A percentile compares a stretch with the other conserved stretches of the same genome.
Evolutionary conservation across 2,888 invertebrate genomes (phyloP).

Genomic region (Rhingia rostrata): DNA sequence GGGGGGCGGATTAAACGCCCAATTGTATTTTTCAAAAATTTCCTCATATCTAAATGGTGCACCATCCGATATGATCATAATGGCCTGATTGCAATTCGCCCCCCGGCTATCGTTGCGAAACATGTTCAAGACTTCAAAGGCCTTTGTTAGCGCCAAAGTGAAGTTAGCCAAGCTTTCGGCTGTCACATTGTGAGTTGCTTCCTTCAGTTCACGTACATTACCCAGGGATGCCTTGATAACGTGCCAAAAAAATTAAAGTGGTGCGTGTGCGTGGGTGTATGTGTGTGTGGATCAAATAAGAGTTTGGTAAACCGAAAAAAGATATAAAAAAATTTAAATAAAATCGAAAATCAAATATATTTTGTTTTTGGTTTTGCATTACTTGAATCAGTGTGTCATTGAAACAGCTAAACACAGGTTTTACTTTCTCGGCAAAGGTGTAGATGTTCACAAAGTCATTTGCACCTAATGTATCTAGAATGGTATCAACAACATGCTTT

Average conservation of each 20-base stretch:
- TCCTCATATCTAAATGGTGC: constrained; percentile 97
- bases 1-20: constrained; percentile 90
- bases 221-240: constrained; percentile 89
- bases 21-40: constrained; percentile 95
- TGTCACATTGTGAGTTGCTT: constrained; percentile 89
- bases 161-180: constrained; percentile 97
- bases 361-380: constrained; percentile 63
- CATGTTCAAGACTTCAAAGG: constrained; percentile 92
- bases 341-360: constrained; percentile 29
- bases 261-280: constrained; percentile 5
- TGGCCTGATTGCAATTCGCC: constrained; percentile 94
- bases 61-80: constrained; percentile 99
- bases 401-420: constrained; percentile 94
- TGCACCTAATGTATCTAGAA: constrained; percentile 97
- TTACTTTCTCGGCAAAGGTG: constrained; percentile 92
- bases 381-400: constrained; percentile 95
- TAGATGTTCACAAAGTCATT: constrained; percentile 99
- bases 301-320: constrained; percentile 8
- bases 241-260: constrained; percentile 13
- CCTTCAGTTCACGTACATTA: constrained; percentile 92
- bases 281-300: neutral
- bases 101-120: constrained; percentile 87
- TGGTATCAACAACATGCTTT: constrained; percentile 92
- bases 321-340: neutral
- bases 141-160: constrained; percentile 92